phyloP scores from a whole-genome alignment of 2,888 invertebrate species.

The Heliconius aoede region DNA sequence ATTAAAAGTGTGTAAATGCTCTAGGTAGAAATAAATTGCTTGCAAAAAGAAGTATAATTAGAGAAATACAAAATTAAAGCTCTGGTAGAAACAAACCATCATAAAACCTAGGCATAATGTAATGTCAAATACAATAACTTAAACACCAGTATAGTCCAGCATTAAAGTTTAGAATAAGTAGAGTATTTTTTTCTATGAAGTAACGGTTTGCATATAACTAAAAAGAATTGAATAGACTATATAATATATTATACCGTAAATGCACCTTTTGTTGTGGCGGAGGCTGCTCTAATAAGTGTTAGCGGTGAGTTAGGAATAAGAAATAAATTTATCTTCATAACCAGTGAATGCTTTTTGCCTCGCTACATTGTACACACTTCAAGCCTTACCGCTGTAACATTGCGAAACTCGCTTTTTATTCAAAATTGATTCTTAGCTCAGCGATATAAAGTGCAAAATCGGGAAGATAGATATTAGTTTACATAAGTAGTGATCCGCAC shows the following conservation, averaged over 20 bases:
- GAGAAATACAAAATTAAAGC: conserved; percentile 6
- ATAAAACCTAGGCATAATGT: background rate
- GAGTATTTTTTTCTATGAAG: background rate
- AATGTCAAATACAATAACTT: conserved; percentile 12
- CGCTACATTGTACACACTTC: conserved; percentile 59
- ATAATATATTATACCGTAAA: conserved; percentile 7
- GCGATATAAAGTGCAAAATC: conserved; percentile 55
- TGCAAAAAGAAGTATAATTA: conserved; percentile 6
- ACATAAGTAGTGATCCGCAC: conserved; percentile 64
- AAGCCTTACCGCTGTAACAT: conserved; percentile 56
- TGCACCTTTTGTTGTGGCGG: conserved; percentile 12
- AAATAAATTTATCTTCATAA: conserved; percentile 64
- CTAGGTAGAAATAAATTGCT: conserved; percentile 11
- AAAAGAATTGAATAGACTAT: conserved; percentile 14
- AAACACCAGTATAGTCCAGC: background rate
- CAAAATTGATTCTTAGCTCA: conserved; percentile 56
- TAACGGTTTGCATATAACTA: background rate
- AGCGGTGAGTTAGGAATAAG: conserved; percentile 55
- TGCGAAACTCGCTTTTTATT: conserved; percentile 48
- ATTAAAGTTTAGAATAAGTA: background rate
- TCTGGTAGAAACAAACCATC: background rate
- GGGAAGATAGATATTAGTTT: conserved; percentile 55
- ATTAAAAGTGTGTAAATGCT: conserved; percentile 1
- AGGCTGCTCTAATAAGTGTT: conserved; percentile 43
- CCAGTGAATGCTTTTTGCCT: conserved; percentile 58